These are phyloP conservation scores for Eciton burchellii DNA, from an alignment of 1,140 invertebrate species.

Conservation along the genomic window DNA sequence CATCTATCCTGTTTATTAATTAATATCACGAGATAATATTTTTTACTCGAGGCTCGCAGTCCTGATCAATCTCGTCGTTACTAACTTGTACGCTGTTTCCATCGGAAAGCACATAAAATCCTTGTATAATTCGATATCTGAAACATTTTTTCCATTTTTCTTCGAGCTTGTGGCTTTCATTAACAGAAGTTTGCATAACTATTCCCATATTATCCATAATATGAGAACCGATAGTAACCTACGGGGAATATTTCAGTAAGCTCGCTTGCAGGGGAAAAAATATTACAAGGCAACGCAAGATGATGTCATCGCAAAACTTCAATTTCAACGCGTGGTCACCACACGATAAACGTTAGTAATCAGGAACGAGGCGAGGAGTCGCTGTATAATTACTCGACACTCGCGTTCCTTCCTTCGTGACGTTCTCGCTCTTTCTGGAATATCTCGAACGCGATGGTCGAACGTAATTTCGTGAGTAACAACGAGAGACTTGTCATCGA, in stretches of 20 bases:
- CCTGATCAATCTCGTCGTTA: neutral
- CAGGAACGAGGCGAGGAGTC: neutral
- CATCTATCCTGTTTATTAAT: no score
- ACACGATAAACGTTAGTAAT: conserved; percentile 49
- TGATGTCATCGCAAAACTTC: conserved; percentile 11
- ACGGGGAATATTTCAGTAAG: neutral
- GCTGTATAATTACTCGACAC: conserved; percentile 43
- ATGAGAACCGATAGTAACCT: neutral
- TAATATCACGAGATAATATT: no score
- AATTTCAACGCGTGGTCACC: conserved; percentile 8
- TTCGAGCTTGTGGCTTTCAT: neutral
- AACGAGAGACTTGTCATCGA: conserved; percentile 62
- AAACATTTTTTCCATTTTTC: conserved; percentile 6
- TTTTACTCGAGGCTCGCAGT: neutral
- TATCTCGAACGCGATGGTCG: conserved; percentile 51
- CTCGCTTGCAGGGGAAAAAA: neutral
- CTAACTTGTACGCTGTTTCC: neutral
- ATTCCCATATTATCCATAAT: neutral
- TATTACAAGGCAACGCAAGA: neutral
- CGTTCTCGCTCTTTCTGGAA: conserved; percentile 57
- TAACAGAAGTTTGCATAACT: no score
- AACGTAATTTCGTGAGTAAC: conserved; percentile 61
- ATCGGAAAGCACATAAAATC: neutral
- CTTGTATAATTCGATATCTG: neutral
- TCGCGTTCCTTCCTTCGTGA: conserved; percentile 29